Evolutionary conservation across 30 jellyfish, hydroid and myxozoan species (phyloP).

Genomic region (Hydractinia symbiolongicarpus): DNA sequence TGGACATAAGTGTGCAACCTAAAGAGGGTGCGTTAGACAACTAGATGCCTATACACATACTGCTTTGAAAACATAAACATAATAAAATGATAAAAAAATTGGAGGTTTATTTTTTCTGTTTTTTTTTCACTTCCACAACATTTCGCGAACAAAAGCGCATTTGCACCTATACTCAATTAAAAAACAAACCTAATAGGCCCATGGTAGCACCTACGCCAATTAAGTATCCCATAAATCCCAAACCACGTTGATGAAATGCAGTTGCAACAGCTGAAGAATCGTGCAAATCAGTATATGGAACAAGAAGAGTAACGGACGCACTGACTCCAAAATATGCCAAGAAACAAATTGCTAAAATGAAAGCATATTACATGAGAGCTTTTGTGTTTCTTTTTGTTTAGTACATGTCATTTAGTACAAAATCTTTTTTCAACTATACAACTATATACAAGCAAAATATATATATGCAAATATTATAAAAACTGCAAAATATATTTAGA

Average conservation of each 20-base stretch:
- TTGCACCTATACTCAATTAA: not conserved
- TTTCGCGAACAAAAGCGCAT: not conserved
- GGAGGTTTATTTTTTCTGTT: not conserved
- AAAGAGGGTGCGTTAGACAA: not conserved
- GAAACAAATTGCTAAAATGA: constrained; percentile 62
- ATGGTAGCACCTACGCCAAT: constrained; percentile 71
- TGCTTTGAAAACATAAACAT: not conserved
- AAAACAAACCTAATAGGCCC: constrained; percentile 65
- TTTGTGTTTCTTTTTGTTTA: too few species aligned
- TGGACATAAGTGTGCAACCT: constrained; percentile 69
- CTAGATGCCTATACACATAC: not conserved
- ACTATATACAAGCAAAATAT: too few species aligned
- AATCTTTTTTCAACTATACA: too few species aligned
- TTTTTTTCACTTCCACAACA: not conserved
- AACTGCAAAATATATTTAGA: not conserved
- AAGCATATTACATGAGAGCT: too few species aligned
- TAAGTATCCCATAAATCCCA: constrained; percentile 53
- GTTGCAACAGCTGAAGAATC: constrained; percentile 76
- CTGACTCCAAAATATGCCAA: constrained; percentile 85
- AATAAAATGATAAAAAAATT: not conserved
- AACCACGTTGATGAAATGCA: constrained; percentile 72
- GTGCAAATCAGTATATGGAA: constrained; percentile 42
- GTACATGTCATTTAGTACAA: too few species aligned
- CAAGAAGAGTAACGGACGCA: constrained; percentile 72
- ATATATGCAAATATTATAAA: too few species aligned